phyloP scores from a whole-genome alignment of 2,888 invertebrate species.

The Sarcophaga caerulescens region DNA sequence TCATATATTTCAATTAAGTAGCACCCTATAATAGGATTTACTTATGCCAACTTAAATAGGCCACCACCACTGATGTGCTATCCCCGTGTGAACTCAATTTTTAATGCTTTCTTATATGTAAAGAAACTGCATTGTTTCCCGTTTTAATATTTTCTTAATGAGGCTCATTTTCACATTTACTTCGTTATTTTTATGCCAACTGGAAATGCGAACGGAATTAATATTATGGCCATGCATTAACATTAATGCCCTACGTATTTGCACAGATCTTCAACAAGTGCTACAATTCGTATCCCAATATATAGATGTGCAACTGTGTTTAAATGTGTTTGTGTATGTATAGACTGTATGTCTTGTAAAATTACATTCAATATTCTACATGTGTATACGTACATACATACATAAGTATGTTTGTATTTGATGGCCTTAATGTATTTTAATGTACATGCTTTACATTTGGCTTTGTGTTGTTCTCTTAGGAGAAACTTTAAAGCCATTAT shows the following conservation, averaged over 20 bases:
- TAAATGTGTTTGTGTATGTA: too few species aligned
- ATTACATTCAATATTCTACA: background rate
- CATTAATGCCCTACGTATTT: slow-evolving; percentile 24
- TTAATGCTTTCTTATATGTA: background rate
- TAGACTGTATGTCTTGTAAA: background rate
- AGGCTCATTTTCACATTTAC: slow-evolving; percentile 31
- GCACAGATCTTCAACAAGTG: slow-evolving; percentile 5
- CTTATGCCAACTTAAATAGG: too few species aligned
- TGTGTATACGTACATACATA: background rate
- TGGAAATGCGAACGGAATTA: slow-evolving; percentile 15
- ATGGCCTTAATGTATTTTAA: slow-evolving; percentile 19
- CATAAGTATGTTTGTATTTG: background rate
- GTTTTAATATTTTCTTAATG: background rate
- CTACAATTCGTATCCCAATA: background rate
- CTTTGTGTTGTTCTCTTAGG: slow-evolving; percentile 45
- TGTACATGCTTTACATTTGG: slow-evolving; percentile 32
- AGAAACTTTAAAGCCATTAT: slow-evolving; percentile 51
- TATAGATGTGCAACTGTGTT: background rate
- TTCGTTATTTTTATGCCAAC: background rate
- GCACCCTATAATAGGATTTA: too few species aligned
- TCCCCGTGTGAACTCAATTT: background rate
- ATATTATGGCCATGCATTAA: slow-evolving; percentile 22
- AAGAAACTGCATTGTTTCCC: slow-evolving; percentile 36
- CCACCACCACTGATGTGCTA: too few species aligned
- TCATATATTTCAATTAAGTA: too few species aligned